Base-by-base conservation (phyloP, 2,113 vertebrate species). In the Toxostoma redivivum region DNA sequence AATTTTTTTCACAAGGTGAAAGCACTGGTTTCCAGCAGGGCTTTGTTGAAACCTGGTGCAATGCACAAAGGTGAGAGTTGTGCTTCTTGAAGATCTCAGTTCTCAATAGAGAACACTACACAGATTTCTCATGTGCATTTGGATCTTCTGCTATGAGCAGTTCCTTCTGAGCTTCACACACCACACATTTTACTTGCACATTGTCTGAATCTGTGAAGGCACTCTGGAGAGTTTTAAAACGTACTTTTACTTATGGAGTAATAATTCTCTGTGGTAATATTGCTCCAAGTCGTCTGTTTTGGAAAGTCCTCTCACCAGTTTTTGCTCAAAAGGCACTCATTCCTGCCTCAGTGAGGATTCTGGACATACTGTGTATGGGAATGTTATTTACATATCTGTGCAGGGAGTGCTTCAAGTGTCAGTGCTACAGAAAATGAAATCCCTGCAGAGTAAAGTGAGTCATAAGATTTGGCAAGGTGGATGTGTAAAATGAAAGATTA, bases 391-490 rank as follows among this genome's bases (percentile, higher is more conserved):
- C 54, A 73, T 44, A 51, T 73, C 54, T 13, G 5, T 31, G 87
- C 62, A 61, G 54, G 14, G 12, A 69, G n/a, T 14, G 45, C 62
- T 90, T 76, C 7, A 6, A 40, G 48, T 40, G 35, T 77, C 66
- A 90, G 25, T 0, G 1, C 45, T 76, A 48, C 65, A 80, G 74
- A 93, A 95, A 94, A 90, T 48, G 25, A 86, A 83, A 67, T 79
- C 56, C 79, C 44, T 70, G 42, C n/a, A 90, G 66, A 84, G 40
- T 35, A 91, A 95, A 92, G 87, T 70, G 62, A 93, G n/a, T 88
- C 78, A 37, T 82, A 62, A 66, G 71, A 92, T 90, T 92, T 91
- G 81, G 76, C 72, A 78, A 80, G 35, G 33, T 77, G 42, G 45
- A 72, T 67, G 38, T 81, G 35, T 77, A 78, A 92, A 95, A 92